phyloP scores from a whole-genome alignment of 2,888 invertebrate genomes.

The Polymixis lichenea region DNA sequence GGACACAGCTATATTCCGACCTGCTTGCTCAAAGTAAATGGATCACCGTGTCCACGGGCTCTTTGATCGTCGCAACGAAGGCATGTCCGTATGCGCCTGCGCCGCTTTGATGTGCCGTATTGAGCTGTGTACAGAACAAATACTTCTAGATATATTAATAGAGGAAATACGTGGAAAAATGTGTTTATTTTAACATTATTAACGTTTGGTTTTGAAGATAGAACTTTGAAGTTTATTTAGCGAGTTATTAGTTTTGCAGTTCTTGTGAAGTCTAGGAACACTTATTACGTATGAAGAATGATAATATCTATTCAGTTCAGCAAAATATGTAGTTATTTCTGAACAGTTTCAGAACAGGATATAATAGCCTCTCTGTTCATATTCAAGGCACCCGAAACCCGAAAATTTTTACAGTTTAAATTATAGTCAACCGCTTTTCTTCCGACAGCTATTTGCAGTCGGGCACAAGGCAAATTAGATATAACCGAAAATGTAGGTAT shows the following conservation, averaged over 20 bases:
- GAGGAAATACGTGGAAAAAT: slow-evolving; percentile 47
- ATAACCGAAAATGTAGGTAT: too few relatives aligned
- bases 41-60: slow-evolving; percentile 44
- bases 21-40: slow-evolving; percentile 61
- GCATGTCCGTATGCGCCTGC: slow-evolving; percentile 26
- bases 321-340: neutral
- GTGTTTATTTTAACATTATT: slow-evolving; percentile 51
- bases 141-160: slow-evolving; percentile 52
- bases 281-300: too few relatives aligned
- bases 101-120: slow-evolving; percentile 56
- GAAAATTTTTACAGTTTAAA: too few relatives aligned
- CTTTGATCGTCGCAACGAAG: slow-evolving; percentile 61
- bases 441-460: too few relatives aligned
- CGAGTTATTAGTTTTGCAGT: slow-evolving; percentile 24
- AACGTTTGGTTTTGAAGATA: slow-evolving; percentile 35
- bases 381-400: too few relatives aligned
- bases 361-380: neutral
- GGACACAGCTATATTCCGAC: slow-evolving; percentile 39
- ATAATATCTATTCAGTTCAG: too few relatives aligned
- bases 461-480: too few relatives aligned
- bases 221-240: slow-evolving; percentile 36
- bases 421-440: too few relatives aligned
- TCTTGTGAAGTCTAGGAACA: slow-evolving; percentile 6
- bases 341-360: neutral
- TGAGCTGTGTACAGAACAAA: slow-evolving; percentile 49